Evolutionary conservation across 2,797 vertebrate genomes (phyloP), one percentile per base, ranked within the genome.

Genomic region (Cyprinodon diabolis): DNA sequence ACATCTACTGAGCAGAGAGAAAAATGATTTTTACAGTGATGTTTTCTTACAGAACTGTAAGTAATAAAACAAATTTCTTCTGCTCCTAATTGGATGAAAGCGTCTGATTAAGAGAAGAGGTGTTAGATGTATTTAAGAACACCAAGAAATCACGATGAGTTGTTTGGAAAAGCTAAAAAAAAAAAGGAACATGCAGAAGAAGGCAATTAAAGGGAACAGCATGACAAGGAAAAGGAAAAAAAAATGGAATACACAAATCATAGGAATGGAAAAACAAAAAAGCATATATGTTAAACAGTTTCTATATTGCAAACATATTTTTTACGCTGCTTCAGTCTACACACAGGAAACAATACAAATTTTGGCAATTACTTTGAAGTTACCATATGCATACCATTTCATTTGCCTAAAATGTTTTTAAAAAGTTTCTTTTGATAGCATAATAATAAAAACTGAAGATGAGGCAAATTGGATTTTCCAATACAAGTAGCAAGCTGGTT

Each of bases 71-170:
- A 49, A 17, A 71, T 4, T 55, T 52, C 37, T 68, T 0, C 47
- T 13, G 68, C 15, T 51, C n/a, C n/a, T 86, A 83, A 86, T 77
- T 87, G 73, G 78, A 8, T 47, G 25, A 51, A 45, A 58, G 47
- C 54, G 30, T 43, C 55, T 60, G 76, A 57, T 1, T n/a, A 0
- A 72, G 17, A 63, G 47, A 35, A 74, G 65, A 19, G 6, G 65
- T 0, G 49, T 21, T 35, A 45, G 37, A 66, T n/a, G 23, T 2
- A 56, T 12, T 13, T 12, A 69, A 30, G 9, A 66, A 15, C 37
- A 52, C 30, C 6, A 77, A 30, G 58, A 12, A 15, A 63, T 63
- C 37, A 56, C 60, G 8, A 68, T 4, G 5, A 19, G 14, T 57
- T 49, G 49, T 21, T 43, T 23, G 25, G 8, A 6, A 15, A 12